Percentiles rank a stretch among this genome's conserved stretches.
phyloP scores from a whole-genome alignment of 2,888 invertebrate genomes.

The Lasioglossum malachurum region DNA sequence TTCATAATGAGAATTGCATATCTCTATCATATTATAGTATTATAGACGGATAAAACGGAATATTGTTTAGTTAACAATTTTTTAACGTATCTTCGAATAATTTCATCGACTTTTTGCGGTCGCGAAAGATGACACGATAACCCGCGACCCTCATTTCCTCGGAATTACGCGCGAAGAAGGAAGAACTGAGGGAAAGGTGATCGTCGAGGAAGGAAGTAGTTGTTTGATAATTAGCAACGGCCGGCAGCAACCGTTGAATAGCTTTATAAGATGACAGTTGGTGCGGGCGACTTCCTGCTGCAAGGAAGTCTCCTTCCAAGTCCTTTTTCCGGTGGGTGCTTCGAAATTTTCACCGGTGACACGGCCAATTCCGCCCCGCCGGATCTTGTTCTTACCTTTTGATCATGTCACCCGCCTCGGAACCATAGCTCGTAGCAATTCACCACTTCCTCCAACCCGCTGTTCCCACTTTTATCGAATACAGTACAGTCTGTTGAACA shows the following conservation, averaged over 20 bases:
- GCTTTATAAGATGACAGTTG: constrained; percentile 45
- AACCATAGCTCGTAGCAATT: neutral
- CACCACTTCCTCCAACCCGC: neutral
- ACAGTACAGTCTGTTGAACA: neutral
- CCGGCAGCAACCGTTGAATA: constrained; percentile 47
- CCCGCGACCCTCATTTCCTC: neutral
- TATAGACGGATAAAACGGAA: too few species aligned
- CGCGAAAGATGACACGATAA: neutral
- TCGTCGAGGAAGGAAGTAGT: constrained; percentile 54
- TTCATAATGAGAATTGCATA: too few species aligned
- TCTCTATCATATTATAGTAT: too few species aligned
- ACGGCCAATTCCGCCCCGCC: constrained; percentile 32
- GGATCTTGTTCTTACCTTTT: constrained; percentile 14
- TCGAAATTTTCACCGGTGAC: constrained; percentile 50
- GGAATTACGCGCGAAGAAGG: neutral
- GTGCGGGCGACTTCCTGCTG: constrained; percentile 62
- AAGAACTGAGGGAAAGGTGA: constrained; percentile 42
- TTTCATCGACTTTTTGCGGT: neutral
- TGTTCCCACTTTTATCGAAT: neutral
- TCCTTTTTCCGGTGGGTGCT: constrained; percentile 66
- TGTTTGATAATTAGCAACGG: constrained; percentile 67
- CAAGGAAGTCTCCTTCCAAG: constrained; percentile 46
- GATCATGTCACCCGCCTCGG: neutral
- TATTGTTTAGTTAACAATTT: neutral
- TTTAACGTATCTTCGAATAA: neutral